phyloP scores from a whole-genome alignment of 2,113 vertebrate genomes.

The Aphyosemion australe region DNA sequence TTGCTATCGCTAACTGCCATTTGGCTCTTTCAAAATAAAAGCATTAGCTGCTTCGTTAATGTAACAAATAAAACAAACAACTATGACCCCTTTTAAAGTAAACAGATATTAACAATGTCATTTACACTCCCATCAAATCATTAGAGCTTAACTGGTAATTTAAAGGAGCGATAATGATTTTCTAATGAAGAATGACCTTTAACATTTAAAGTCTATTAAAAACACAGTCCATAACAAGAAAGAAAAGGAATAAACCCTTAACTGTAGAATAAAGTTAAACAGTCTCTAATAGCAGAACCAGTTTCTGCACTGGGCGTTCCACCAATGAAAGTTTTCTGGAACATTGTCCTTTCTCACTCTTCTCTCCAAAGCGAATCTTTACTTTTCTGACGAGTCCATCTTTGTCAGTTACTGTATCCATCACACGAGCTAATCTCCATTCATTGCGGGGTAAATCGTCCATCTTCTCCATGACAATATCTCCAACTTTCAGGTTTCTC shows the following conservation, averaged over 20 bases:
- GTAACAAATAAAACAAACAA: too few species aligned
- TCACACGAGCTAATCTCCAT: neutral
- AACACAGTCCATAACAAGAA: too few species aligned
- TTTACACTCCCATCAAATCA: too few species aligned
- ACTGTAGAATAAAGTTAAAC: neutral
- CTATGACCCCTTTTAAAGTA: too few species aligned
- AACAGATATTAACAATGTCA: too few species aligned
- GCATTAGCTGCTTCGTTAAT: too few species aligned
- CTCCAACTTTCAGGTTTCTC: constrained; percentile 9
- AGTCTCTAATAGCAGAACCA: constrained; percentile 1
- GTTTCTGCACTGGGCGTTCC: constrained; percentile 8
- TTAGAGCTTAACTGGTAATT: too few species aligned
- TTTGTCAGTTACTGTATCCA: neutral
- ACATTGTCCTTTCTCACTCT: neutral
- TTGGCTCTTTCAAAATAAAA: too few species aligned
- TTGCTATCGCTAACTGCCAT: too few species aligned
- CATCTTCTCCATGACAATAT: constrained; percentile 5
- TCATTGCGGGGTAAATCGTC: neutral
- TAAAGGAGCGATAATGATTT: too few species aligned
- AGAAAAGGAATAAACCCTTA: neutral
- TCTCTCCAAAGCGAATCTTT: neutral
- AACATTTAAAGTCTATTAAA: too few species aligned
- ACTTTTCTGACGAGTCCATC: neutral
- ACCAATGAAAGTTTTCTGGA: neutral
- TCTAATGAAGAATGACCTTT: too few species aligned